Evolutionary conservation across 2,888 invertebrate genomes (phyloP).

Genomic region (Miltochrista miniata): DNA sequence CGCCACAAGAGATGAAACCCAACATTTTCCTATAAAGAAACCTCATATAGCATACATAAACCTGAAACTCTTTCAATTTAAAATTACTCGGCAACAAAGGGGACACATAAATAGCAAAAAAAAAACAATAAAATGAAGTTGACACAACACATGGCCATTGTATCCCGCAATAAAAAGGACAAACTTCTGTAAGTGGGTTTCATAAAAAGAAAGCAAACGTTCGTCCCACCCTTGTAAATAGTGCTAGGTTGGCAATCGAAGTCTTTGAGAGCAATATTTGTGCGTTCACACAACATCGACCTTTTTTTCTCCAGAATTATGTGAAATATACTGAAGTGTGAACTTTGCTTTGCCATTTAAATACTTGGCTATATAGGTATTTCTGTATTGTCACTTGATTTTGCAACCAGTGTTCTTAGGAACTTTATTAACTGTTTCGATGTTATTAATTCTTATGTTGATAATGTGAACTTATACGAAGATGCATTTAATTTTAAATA

Average conservation of each 20-base stretch:
- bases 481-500: too few species aligned
- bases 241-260: constrained; percentile 46
- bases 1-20: too few species aligned
- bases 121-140: constrained; percentile 23
- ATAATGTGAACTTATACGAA: too few species aligned
- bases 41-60: constrained; percentile 4
- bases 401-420: too few species aligned
- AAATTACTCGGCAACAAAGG: constrained; percentile 13
- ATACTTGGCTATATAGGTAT: constrained; percentile 22
- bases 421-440: too few species aligned
- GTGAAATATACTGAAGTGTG: constrained; percentile 23
- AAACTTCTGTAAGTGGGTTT: constrained; percentile 50
- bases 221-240: constrained; percentile 52
- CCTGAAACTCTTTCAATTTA: constrained; percentile 16
- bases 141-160: constrained; percentile 39
- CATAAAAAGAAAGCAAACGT: constrained; percentile 55
- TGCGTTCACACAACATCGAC: constrained; percentile 36
- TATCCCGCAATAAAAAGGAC: constrained; percentile 48
- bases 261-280: constrained; percentile 42
- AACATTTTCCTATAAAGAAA: too few species aligned
- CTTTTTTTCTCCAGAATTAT: constrained; percentile 28
- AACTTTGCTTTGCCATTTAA: constrained; percentile 35
- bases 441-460: too few species aligned
- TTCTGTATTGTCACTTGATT: constrained; percentile 18
- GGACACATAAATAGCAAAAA: constrained; percentile 12